These are phyloP conservation scores for Frankliniella fusca DNA, from an alignment of 2,888 invertebrate genomes.

Conservation along the genomic window DNA sequence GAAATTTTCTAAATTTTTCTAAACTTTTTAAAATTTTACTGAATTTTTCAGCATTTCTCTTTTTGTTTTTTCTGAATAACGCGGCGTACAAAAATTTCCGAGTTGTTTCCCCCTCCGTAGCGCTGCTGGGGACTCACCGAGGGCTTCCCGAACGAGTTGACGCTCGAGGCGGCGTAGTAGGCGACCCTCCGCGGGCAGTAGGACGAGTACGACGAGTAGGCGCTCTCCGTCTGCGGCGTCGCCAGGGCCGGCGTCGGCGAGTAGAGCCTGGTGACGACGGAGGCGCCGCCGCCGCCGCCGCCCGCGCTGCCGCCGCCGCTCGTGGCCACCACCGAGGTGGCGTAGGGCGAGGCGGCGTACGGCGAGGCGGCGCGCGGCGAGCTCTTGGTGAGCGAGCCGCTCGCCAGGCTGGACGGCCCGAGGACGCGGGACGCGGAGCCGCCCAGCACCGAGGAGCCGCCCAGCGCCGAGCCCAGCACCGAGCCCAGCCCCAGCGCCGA, in stretches of 20 bases:
- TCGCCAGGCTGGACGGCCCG: constrained; percentile 2
- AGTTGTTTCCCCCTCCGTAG: no score
- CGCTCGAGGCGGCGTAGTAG: constrained; percentile 68
- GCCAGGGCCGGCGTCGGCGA: constrained; percentile 51
- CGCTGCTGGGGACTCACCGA: neutral
- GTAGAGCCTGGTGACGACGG: constrained; percentile 47
- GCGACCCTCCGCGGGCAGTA: constrained; percentile 58
- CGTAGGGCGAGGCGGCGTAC: constrained; percentile 66
- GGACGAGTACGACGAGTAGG: constrained; percentile 14
- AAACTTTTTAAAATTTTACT: no score
- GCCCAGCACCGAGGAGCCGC: constrained; percentile 40
- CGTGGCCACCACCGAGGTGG: constrained; percentile 51
- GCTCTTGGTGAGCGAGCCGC: constrained; percentile 22
- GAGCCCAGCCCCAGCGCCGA: constrained; percentile 42
- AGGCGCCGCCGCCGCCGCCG: constrained; percentile 31
- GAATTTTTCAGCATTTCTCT: no score
- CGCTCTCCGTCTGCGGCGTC: constrained; percentile 18
- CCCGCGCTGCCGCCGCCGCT: constrained; percentile 36
- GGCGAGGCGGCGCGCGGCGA: constrained; percentile 46
- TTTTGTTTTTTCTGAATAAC: no score
- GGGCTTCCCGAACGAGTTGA: constrained; percentile 3
- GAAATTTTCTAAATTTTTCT: no score
- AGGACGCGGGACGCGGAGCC: neutral
- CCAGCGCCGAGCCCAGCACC: constrained; percentile 17
- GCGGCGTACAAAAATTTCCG: no score